These are phyloP conservation scores for Ectemnius continuus DNA, from an alignment of 2,888 invertebrate genomes.

Conservation along the genomic window DNA sequence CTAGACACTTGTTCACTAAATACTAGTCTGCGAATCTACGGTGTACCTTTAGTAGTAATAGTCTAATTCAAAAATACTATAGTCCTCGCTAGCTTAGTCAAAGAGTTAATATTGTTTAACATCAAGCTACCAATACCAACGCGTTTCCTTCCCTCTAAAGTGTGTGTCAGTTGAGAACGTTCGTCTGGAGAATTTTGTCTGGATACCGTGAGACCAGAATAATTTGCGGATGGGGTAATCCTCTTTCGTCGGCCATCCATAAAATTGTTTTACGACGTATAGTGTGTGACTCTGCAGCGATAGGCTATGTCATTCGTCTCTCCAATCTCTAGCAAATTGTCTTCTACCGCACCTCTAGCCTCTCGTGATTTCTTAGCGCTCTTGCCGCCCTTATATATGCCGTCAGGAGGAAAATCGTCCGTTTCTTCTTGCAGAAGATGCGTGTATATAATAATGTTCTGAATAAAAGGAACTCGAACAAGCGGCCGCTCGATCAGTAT, in stretches of 20 bases:
- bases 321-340: conserved; percentile 7
- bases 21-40: conserved; percentile 26
- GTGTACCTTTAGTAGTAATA: conserved; percentile 62
- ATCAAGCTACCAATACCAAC: conserved; percentile 42
- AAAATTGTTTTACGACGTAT: not conserved
- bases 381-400: conserved; percentile 10
- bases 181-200: conserved; percentile 38
- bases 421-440: conserved; percentile 29
- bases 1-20: conserved; percentile 38
- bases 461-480: conserved; percentile 55
- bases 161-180: conserved; percentile 20
- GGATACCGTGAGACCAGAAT: conserved; percentile 23
- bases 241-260: conserved; percentile 41
- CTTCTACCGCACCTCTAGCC: not conserved
- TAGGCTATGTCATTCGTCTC: not conserved
- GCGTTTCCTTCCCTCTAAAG: conserved; percentile 21
- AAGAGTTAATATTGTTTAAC: conserved; percentile 41
- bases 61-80: conserved; percentile 72
- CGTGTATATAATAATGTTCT: conserved; percentile 34
- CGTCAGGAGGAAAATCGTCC: conserved; percentile 45
- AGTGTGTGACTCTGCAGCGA: conserved; percentile 13
- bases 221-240: conserved; percentile 33
- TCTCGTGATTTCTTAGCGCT: not conserved
- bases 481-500: conserved; percentile 34
- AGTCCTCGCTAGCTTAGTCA: conserved; percentile 64